Percentiles rank a stretch among this genome's conserved stretches.
Evolutionary conservation across 2,113 vertebrate genomes (phyloP).

Genomic region (Lepus timidus): DNA sequence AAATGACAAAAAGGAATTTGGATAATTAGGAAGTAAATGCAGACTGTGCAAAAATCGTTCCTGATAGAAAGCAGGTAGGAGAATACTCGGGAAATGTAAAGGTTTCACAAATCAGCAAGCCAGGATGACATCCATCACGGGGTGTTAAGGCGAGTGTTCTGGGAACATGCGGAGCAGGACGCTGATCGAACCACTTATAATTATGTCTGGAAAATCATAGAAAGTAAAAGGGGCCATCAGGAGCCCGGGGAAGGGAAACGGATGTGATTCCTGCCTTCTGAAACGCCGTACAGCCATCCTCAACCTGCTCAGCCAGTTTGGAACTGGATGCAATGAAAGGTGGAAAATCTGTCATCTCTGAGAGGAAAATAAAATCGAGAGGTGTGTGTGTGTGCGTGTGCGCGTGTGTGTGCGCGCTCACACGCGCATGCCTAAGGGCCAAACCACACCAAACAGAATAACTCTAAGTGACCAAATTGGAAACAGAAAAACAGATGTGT

Average conservation of each 20-base stretch:
- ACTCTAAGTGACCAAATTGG: constrained; percentile 68
- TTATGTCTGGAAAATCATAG: constrained; percentile 81
- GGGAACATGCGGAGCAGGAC: constrained; percentile 70
- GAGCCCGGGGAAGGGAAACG: constrained; percentile 61
- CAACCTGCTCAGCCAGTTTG: constrained; percentile 9
- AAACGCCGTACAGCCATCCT: constrained; percentile 21
- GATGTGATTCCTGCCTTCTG: constrained; percentile 58
- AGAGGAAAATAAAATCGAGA: constrained; percentile 50
- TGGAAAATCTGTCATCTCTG: background rate
- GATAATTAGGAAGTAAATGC: constrained; percentile 86
- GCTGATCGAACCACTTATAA: constrained; percentile 82
- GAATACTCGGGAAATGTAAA: constrained; percentile 80
- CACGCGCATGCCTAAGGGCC: constrained; percentile 25
- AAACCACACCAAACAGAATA: constrained; percentile 80
- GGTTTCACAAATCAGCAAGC: constrained; percentile 82
- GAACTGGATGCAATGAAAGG: constrained; percentile 6
- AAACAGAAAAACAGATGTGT: constrained; percentile 81
- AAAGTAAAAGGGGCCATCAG: constrained; percentile 74
- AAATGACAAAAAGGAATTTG: constrained; percentile 86
- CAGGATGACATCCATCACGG: constrained; percentile 81
- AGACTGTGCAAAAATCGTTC: constrained; percentile 83
- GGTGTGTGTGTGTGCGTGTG: background rate
- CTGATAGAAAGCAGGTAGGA: constrained; percentile 81
- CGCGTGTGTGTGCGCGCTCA: background rate
- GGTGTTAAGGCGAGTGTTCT: constrained; percentile 80